These are phyloP conservation scores for Limnephilus lunatus DNA, from an alignment of 2,888 invertebrate species.

Conservation along the genomic window DNA sequence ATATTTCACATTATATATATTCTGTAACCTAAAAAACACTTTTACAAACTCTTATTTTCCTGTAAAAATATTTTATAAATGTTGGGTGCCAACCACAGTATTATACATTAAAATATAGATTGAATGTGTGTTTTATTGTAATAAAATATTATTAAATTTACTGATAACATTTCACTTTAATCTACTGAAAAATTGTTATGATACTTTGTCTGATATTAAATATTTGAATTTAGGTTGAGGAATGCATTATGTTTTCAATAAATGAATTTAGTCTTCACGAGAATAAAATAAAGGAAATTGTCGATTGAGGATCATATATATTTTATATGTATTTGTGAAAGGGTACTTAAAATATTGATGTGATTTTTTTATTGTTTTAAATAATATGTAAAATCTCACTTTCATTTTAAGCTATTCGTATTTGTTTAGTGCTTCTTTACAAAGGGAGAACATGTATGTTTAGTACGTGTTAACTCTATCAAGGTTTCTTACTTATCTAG, in stretches of 20 bases:
- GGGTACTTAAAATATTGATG: conserved; percentile 43
- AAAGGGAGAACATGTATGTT: background rate
- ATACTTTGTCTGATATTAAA: conserved; percentile 19
- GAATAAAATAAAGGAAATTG: conserved; percentile 12
- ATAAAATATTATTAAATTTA: conserved; percentile 49
- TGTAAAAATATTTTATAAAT: conserved; percentile 63
- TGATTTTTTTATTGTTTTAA: conserved; percentile 14
- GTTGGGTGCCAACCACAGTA: conserved; percentile 66
- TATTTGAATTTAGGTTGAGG: background rate
- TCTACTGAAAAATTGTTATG: conserved; percentile 7
- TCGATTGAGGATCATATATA: conserved; percentile 20
- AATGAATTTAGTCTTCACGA: background rate
- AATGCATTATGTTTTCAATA: conserved; percentile 13
- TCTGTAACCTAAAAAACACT: conserved; percentile 26
- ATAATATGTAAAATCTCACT: conserved; percentile 2
- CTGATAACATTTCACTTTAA: conserved; percentile 36
- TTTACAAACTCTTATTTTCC: conserved; percentile 42
- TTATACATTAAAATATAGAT: conserved; percentile 59
- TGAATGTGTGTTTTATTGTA: conserved; percentile 51
- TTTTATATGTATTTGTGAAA: conserved; percentile 38
- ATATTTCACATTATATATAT: conserved; percentile 37
- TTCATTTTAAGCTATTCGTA: background rate
- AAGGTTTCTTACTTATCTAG: background rate
- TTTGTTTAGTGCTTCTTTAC: background rate
- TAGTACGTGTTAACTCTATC: background rate